phyloP scores from a whole-genome alignment of 2,888 invertebrate species.

The Cryptus armator region DNA sequence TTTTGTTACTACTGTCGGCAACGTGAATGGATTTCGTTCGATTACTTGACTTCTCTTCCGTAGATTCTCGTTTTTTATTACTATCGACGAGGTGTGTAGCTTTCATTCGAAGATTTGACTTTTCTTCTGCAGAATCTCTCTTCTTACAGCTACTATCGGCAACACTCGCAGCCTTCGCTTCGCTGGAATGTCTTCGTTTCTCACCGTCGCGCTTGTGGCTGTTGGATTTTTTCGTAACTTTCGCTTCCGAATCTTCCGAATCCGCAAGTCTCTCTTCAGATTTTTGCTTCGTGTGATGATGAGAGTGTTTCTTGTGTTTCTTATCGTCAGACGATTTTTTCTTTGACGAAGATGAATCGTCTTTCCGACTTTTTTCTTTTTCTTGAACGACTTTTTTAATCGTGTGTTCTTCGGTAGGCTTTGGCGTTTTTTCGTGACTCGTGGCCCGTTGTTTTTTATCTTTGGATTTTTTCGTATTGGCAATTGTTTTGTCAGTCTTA shows the following conservation, averaged over 20 bases:
- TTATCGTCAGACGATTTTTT: neutral
- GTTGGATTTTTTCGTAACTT: slow-evolving; percentile 10
- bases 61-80: neutral
- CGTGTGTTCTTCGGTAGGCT: neutral
- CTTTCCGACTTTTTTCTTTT: neutral
- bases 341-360: slow-evolving; percentile 1
- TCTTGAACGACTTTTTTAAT: neutral
- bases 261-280: neutral
- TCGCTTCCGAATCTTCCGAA: neutral
- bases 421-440: neutral
- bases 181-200: slow-evolving; percentile 15
- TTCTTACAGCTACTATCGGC: too few species aligned
- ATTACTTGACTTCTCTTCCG: neutral
- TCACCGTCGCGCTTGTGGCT: slow-evolving; percentile 5
- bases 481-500: neutral
- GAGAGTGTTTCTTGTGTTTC: neutral
- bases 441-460: neutral
- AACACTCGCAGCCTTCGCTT: neutral
- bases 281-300: slow-evolving; percentile 17
- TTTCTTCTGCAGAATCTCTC: too few species aligned
- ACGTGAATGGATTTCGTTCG: neutral
- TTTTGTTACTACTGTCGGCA: neutral
- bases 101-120: too few species aligned
- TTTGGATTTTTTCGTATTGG: neutral
- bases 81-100: too few species aligned